Conservation (phyloP, 2,888 invertebrate species). For the Automeris io region DNA sequence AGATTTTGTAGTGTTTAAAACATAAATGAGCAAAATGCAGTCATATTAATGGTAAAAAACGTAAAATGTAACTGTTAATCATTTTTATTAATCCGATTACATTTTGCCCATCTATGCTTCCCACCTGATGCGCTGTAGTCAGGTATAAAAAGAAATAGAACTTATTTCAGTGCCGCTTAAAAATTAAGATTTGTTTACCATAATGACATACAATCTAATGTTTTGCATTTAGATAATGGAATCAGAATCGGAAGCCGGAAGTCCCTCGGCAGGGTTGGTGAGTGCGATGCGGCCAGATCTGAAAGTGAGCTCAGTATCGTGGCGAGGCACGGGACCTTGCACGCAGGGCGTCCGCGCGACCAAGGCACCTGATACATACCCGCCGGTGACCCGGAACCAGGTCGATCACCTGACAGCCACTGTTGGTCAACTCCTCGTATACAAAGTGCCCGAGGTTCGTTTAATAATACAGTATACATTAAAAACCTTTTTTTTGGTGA, state of each 20-base stretch:
- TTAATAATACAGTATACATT: too few species aligned
- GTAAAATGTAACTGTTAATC: too few species aligned
- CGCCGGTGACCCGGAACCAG: constrained; percentile 88
- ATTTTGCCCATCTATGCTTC: too few species aligned
- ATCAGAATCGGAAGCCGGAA: constrained; percentile 67
- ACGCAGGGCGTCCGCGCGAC: constrained; percentile 66
- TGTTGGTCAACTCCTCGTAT: constrained; percentile 88
- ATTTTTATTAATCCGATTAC: too few species aligned
- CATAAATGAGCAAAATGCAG: too few species aligned
- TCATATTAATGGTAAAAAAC: too few species aligned
- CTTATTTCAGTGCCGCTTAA: too few species aligned
- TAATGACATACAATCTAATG: neutral
- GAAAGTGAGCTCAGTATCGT: constrained; percentile 79
- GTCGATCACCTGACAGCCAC: constrained; percentile 90
- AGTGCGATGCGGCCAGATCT: constrained; percentile 82
- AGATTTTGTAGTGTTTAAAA: too few species aligned
- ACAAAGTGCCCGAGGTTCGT: constrained; percentile 89
- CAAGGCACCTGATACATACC: constrained; percentile 79
- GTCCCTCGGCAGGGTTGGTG: constrained; percentile 77
- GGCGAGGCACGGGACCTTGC: constrained; percentile 83
- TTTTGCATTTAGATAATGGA: constrained; percentile 52
- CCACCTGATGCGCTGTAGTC: too few species aligned
- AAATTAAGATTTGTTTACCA: too few species aligned
- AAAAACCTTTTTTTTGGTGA: too few species aligned
- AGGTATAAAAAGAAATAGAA: too few species aligned